Percentiles rank a stretch among this genome's conserved stretches.
Evolutionary conservation across 2,797 vertebrate species (phyloP).

Genomic region (Syncerus caffer): DNA sequence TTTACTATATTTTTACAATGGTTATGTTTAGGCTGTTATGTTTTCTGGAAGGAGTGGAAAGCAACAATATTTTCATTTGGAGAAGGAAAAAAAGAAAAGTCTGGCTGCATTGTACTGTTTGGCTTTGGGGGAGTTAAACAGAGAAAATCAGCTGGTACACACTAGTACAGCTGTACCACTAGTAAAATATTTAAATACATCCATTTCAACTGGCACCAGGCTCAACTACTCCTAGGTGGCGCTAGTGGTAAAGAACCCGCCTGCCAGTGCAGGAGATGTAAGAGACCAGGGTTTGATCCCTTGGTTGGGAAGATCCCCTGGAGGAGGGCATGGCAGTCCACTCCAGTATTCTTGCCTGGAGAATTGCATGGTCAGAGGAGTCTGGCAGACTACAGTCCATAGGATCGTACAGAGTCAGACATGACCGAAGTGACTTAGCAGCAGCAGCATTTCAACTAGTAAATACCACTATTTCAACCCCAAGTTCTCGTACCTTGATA

Average conservation of each 20-base stretch:
- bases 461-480: background rate
- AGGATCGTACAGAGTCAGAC: background rate
- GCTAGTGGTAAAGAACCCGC: background rate
- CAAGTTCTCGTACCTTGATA: background rate
- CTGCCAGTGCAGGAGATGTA: background rate
- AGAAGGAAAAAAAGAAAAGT: background rate
- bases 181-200: conserved; percentile 17
- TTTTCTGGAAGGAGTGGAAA: background rate
- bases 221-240: background rate
- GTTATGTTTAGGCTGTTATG: background rate
- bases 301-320: background rate
- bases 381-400: background rate
- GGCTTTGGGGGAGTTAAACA: background rate
- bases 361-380: background rate
- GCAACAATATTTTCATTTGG: background rate
- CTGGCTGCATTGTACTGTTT: background rate
- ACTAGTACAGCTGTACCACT: background rate
- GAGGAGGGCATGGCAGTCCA: background rate
- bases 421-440: background rate
- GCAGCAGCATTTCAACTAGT: background rate
- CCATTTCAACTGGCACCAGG: background rate
- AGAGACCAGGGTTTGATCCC: background rate
- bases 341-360: background rate
- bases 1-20: background rate
- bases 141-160: background rate